phyloP scores from a whole-genome alignment of 2,888 invertebrate species.

The Bellardia pandia region DNA sequence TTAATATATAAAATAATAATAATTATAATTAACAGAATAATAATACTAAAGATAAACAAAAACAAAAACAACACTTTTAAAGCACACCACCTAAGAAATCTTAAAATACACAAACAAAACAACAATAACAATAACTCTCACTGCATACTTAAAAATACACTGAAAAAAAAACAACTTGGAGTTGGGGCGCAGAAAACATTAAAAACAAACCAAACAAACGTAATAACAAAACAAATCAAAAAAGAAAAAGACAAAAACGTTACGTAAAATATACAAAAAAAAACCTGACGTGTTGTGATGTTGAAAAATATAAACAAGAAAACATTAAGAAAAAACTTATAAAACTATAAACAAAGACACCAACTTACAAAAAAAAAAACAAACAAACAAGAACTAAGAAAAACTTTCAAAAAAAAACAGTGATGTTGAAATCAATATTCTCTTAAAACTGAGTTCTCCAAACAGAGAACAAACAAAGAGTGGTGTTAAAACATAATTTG shows the following conservation, averaged over 20 bases:
- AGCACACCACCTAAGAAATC: conserved; percentile 64
- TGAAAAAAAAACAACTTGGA: conserved; percentile 79
- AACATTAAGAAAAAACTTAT: conserved; percentile 69
- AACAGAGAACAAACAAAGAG: neutral
- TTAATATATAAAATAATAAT: conserved; percentile 39
- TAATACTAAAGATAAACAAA: conserved; percentile 34
- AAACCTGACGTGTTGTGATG: conserved; percentile 75
- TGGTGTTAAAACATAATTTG: conserved; percentile 4
- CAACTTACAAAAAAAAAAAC: conserved; percentile 5
- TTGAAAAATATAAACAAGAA: conserved; percentile 72
- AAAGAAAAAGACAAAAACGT: conserved; percentile 73
- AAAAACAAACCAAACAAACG: conserved; percentile 67
- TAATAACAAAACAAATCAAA: conserved; percentile 40
- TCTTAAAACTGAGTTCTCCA: neutral
- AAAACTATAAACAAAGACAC: conserved; percentile 66
- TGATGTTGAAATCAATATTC: neutral
- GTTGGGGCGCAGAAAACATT: conserved; percentile 80
- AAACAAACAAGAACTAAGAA: conserved; percentile 36
- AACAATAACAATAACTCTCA: conserved; percentile 52
- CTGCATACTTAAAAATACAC: conserved; percentile 54
- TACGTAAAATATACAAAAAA: conserved; percentile 61
- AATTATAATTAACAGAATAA: conserved; percentile 23
- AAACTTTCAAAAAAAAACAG: conserved; percentile 50
- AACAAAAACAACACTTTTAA: conserved; percentile 54
- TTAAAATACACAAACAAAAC: conserved; percentile 57